Evolutionary conservation across 1,140 invertebrate genomes (phyloP), one percentile per base, ranked within the genome.

Genomic region (Drosophila orena): DNA sequence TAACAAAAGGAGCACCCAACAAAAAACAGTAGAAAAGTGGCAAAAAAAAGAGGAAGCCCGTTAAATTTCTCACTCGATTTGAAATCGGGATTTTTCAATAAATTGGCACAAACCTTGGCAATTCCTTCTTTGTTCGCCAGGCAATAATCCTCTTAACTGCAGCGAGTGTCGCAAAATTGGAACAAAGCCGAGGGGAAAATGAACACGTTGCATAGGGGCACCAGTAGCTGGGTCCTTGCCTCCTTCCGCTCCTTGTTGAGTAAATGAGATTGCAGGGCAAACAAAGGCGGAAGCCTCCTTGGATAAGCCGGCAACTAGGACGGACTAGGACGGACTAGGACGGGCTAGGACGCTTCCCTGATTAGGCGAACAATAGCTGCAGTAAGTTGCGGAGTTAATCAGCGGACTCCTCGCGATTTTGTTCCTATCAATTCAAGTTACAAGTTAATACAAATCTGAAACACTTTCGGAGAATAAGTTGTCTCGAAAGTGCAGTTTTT

Each of bases 91-190:
- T 85, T 90, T 90, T 85, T 79, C 80, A 85, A 79, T 90, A 90
- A 90, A 85, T 90, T 90, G 57, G 81, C 80, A 79, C 81, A 81
- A 57, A 68, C 69, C 65, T 49, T 42, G 56, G 52, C 47, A 66
- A 62, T 69, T 43, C n/a, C 38, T 56, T 62, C 42, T 58, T 74
- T 68, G 55, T 55, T 70, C 62, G 40, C 35, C 55, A 54, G 65
- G 60, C 66, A 86, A 73, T 91, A 91, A 91, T 91, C 90, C 90
- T 91, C 90, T 91, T 91, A 91, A 79, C 83, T 86, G 83, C 81
- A 56, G 79, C 73, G 85, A 88, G 79, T 86, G 83, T 88, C 84
- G 83, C 83, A 83, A 79, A 86, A 83, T 27, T 76, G 59, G 53
- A 69, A 86, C 84, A 89, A 86, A 72, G 65, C 42, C 24, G 38